Evolutionary conservation across 2,113 vertebrate genomes (phyloP), one percentile per base, ranked within the genome.

Genomic region (Hyaena hyaena): DNA sequence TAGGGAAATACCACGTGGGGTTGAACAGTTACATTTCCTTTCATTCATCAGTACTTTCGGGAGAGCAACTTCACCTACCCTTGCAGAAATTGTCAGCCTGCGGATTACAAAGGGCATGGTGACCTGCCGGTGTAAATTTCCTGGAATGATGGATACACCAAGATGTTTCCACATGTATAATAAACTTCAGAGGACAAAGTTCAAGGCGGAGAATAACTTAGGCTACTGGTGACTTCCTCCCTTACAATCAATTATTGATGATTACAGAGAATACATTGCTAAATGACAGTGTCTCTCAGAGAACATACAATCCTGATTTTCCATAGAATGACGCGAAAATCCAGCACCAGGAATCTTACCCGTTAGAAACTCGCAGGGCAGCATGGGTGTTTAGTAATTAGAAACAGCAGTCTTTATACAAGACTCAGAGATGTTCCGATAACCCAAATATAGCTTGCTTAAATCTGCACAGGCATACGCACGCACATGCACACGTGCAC

Each of bases 381-480:
- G 86, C 76, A 88, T 97, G 96, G 76, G 50, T 97, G 97, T 93
- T 88, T 45, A 98, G 97, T 98, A 98, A 98, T 99, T 98, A 98
- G 98, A 99, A 98, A 97, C 97, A 98, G 87, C 89, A 96, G 92
- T 93, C 95, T 98, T 98, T 97, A 87, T 91, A 69, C 43, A 69
- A 95, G 48, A 71, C 82, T 97, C 94, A 95, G 97, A 96, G 97
- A 95, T 95, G 93, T 96, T 97, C 93, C 58, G 39, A 66, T 97
- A 93, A 66, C 94, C 92, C 94, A 94, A 97, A 94, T 97, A 93
- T 82, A 93, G 96, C 97, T 95, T 93, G 77, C 96, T 98, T 53
- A 95, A 95, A 61, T 92, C 68, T 39, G 17, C 45, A 16, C 26
- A 53, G 23, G 6, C 4, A 1, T 33, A 26, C 2, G 24, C 24